Percentiles rank a stretch among this genome's conserved stretches.
phyloP scores from a whole-genome alignment of 2,797 vertebrate genomes.

The Gadopsis bispinosus region DNA sequence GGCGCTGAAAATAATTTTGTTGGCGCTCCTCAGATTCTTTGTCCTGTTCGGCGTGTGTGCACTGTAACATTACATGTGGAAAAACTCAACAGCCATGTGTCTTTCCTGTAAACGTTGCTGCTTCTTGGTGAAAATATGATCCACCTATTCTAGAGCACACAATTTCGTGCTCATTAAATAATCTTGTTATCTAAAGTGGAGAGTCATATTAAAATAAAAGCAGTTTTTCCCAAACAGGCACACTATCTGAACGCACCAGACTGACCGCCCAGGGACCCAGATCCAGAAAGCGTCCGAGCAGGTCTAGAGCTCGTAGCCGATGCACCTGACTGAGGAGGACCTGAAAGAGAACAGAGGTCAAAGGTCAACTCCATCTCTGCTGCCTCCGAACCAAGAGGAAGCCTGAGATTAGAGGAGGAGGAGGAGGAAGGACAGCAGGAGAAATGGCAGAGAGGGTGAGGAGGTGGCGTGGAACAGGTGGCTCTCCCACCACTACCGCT shows the following conservation, averaged over 20 bases:
- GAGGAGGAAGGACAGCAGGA: slow-evolving; percentile 46
- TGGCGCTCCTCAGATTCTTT: background rate
- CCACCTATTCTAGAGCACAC: background rate
- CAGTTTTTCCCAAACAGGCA: background rate
- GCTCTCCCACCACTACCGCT: slow-evolving; percentile 57
- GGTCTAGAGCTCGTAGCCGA: slow-evolving; percentile 92
- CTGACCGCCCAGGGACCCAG: slow-evolving; percentile 98
- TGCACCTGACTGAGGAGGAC: slow-evolving; percentile 98
- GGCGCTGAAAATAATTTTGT: background rate
- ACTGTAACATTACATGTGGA: background rate
- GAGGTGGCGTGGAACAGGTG: slow-evolving; percentile 70
- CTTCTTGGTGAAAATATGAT: background rate
- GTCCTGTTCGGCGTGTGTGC: background rate
- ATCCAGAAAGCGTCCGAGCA: slow-evolving; percentile 96
- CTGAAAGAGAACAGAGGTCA: slow-evolving; percentile 81
- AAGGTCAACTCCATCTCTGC: slow-evolving; percentile 33
- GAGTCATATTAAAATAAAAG: background rate
- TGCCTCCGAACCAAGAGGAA: slow-evolving; percentile 23
- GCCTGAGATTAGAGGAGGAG: slow-evolving; percentile 41
- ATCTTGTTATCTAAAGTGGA: background rate
- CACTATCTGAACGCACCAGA: slow-evolving; percentile 84
- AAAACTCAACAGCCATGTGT: background rate
- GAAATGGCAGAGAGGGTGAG: slow-evolving; percentile 16
- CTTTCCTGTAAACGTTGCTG: background rate
- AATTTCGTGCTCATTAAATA: background rate